Conservation (phyloP, 2,797 vertebrate species). For the Iguana delicatissima region DNA sequence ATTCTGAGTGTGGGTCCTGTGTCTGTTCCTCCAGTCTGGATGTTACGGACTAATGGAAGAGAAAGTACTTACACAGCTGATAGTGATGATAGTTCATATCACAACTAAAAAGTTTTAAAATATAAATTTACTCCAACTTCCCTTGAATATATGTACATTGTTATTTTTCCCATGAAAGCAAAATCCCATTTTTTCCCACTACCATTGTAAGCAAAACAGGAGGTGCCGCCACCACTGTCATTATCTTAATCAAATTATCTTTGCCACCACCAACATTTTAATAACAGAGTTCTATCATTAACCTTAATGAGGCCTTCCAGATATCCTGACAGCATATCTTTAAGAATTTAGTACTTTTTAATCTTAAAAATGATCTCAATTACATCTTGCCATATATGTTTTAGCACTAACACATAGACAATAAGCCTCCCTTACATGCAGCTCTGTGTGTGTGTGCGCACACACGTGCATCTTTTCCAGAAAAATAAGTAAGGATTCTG, state of each 20-base stretch:
- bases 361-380: constrained; percentile 13
- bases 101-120: not conserved
- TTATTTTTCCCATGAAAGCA: not conserved
- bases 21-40: not conserved
- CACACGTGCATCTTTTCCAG: not conserved
- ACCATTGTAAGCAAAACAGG: not conserved
- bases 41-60: not conserved
- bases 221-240: not conserved
- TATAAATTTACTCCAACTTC: not conserved
- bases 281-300: not conserved
- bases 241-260: not conserved
- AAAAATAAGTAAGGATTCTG: not conserved
- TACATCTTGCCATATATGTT: not conserved
- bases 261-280: not conserved
- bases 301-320: constrained; percentile 10
- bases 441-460: too few species aligned
- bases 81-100: not conserved
- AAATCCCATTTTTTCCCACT: not conserved
- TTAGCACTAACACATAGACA: not conserved
- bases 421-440: not conserved
- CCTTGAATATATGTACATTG: not conserved
- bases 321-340: not conserved
- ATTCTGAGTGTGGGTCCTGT: not conserved
- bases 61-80: not conserved
- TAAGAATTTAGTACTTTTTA: not conserved